Base-by-base conservation (phyloP, 2,113 vertebrate genomes). In the Centropristis striata region DNA sequence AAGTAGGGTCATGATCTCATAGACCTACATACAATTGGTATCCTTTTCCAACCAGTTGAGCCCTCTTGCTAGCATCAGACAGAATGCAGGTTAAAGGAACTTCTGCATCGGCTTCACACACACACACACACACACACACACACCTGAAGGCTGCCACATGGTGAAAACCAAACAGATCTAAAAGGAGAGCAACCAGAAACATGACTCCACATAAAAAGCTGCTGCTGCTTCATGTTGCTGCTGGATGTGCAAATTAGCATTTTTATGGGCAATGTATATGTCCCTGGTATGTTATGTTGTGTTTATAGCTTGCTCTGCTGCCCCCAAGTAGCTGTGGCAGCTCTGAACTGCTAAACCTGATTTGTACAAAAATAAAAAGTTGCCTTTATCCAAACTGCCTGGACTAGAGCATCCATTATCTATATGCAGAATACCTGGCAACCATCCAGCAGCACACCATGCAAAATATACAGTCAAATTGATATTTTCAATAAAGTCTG, bases 401-500 rank as follows among this genome's bases (percentile, higher is more conserved):
- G 44, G 20, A 54, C 16, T 3, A 15, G 21, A 54, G 23, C 8
- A 44, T 25, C 9, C 8, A 25, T 36, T 53, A 8, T 51, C 27
- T 15, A 18, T 25, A 36, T 42, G 23, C 21, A 21, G 5, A 37
- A 36, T 39, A 58, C 41, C 18, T 15, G 27, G 20, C 18, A 47
- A 51, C 18, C 18, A 8, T 21, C 44, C 27, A 44, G 18, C 28
- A 54, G 58, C 63, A 16, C 44, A 28, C 16, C 7, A 53, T 32
- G 9, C 27, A 32, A 44, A 55, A 50, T 37, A 32, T 16, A 58
- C 23, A 50, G 28, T 61, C n/a, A 54, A 60, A 61, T 9, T 66
- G 25, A 61, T 49, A 36, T 71, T 67, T 78, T 66, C 57, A 83
- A 57, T 80, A 46, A 72, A 41, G 47, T 21, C 13, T 72, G 49